Conservation (phyloP, 2,797 vertebrate genomes). For the Platyrinchus mystaceus region DNA sequence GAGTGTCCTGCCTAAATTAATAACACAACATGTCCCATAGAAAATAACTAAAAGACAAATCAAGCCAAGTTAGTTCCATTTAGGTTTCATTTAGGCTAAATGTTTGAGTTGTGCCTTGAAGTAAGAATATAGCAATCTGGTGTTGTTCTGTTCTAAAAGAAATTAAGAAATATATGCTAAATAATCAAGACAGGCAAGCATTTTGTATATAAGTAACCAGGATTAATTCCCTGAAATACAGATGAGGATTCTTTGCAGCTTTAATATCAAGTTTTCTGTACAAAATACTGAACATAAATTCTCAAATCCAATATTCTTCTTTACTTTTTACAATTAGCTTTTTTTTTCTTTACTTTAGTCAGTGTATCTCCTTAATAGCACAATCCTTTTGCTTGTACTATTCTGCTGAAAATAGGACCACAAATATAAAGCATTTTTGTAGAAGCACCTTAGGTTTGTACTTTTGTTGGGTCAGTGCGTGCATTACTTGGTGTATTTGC, state of each 20-base stretch:
- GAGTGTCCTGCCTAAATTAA: slow-evolving; percentile 33
- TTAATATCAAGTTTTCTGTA: neutral
- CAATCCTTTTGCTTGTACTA: neutral
- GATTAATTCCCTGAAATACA: neutral
- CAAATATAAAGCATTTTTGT: neutral
- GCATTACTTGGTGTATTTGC: neutral
- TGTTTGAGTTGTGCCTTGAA: slow-evolving; percentile 27
- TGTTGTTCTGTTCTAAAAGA: neutral
- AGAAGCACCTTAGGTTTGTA: neutral
- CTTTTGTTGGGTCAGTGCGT: neutral
- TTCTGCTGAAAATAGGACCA: neutral
- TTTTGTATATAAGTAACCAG: neutral
- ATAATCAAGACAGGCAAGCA: neutral
- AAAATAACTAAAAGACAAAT: slow-evolving; percentile 35
- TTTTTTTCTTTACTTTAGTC: neutral
- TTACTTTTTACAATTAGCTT: neutral
- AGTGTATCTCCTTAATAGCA: neutral
- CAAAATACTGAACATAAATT: neutral
- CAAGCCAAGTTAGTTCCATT: neutral
- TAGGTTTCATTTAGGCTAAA: slow-evolving; percentile 26
- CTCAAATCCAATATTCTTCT: neutral
- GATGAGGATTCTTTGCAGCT: neutral
- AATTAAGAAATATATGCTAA: neutral
- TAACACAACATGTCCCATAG: neutral
- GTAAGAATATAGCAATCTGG: slow-evolving; percentile 2